Evolutionary conservation across 2,113 vertebrate species (phyloP), one percentile per base, ranked within the genome.

Genomic region (Clarias macrocephalus): DNA sequence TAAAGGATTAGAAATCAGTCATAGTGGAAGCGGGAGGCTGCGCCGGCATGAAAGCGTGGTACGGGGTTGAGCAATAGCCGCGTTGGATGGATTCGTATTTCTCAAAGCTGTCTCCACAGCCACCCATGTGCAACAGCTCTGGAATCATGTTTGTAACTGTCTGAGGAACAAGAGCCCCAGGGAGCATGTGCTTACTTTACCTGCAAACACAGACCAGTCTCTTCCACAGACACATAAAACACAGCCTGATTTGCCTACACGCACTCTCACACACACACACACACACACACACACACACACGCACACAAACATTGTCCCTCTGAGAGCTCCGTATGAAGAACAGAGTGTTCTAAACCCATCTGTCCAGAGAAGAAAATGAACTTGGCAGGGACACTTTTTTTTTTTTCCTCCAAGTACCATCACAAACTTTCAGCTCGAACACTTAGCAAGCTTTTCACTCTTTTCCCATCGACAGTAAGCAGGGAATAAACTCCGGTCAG

Each of bases 71-170:
- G 92, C 94, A 93, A 93, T 92, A 91, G 80, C 80, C 60, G 37
- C 88, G 48, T 91, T 89, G 87, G 90, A 88, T 88, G 87, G 85
- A 84, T 92, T 92, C 91, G 91, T 94, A 92, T 94, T 94, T 94
- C 93, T 94, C 62, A 90, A 90, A 89, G 88, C 85, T 85, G 89
- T 89, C 90, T 90, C 90, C 90, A 89, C 54, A 86, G 89, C 72
- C 80, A 90, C 92, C 93, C 92, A 92, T 90, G 93, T 87, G 89
- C 85, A 88, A 91, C 91, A 88, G 91, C 89, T 88, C 91, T 81
- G 80, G 91, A 91, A 94, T 92, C 91, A 91, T 94, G 93, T 94
- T 94, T 95, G 94, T 92, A 93, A 92, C 92, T 92, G 93, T 94
- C 93, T 91, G 87, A 85, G 91, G 91, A 92, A 94, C 92, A 94